These are phyloP conservation scores for Pycnonotus jocosus DNA, from an alignment of 2,113 vertebrate species.

Conservation along the genomic window DNA sequence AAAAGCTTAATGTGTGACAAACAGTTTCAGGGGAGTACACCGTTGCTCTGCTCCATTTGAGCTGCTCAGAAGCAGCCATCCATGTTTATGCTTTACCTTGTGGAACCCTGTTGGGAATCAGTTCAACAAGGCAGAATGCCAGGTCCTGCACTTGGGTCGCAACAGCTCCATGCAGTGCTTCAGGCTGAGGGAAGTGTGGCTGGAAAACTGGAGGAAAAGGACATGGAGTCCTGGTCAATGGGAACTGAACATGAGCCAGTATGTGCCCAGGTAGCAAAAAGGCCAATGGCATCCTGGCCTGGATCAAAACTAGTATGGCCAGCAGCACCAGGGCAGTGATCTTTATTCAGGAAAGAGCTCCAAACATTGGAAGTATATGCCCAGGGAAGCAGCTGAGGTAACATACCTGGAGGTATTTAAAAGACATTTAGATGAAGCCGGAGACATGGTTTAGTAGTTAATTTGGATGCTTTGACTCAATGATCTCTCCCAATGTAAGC, in stretches of 20 bases:
- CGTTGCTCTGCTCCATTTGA: not conserved
- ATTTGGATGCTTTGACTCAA: not conserved
- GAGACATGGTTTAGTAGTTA: no score
- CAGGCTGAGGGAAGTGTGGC: not conserved
- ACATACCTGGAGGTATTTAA: not conserved
- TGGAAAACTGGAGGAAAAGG: not conserved
- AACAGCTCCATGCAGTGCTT: not conserved
- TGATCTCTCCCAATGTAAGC: not conserved
- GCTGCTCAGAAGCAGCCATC: not conserved
- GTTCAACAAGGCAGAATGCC: not conserved
- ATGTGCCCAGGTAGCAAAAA: not conserved
- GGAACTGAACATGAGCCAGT: accelerated
- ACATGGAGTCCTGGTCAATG: not conserved
- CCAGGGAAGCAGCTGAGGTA: not conserved
- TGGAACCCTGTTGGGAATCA: not conserved
- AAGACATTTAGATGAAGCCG: not conserved
- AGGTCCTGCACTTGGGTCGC: not conserved
- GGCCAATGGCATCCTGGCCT: not conserved
- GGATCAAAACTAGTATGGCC: not conserved
- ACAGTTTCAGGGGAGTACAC: not conserved
- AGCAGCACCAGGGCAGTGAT: not conserved
- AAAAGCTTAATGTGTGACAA: not conserved
- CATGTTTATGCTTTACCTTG: not conserved
- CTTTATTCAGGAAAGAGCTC: not conserved
- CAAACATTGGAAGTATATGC: not conserved